These are phyloP conservation scores for Anser brachyrhynchus DNA, from an alignment of 2,113 vertebrate genomes.

Conservation along the genomic window DNA sequence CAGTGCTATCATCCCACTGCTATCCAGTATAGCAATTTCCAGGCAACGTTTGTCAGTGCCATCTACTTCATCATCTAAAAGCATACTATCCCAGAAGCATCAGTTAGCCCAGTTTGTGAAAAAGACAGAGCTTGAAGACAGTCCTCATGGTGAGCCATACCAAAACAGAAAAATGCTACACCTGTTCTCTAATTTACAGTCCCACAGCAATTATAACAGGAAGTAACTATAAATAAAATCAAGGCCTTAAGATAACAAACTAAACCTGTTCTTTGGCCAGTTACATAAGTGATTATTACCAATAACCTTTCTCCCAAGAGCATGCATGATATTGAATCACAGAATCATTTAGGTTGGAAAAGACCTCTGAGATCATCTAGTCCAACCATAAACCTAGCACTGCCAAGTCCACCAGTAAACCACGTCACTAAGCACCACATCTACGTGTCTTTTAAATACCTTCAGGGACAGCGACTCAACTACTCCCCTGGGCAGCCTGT, in stretches of 20 bases:
- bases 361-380: no score
- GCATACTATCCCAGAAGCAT: neutral
- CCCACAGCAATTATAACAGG: neutral
- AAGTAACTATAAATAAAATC: neutral
- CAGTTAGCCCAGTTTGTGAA: neutral
- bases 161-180: neutral
- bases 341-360: no score
- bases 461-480: no score
- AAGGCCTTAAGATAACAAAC: neutral
- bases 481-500: no score
- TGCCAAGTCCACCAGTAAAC: no score
- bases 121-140: neutral
- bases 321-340: neutral
- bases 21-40: neutral
- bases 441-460: no score
- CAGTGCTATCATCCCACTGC: neutral
- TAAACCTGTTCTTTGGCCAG: neutral
- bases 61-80: neutral
- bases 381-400: no score
- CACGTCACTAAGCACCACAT: no score
- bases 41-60: neutral
- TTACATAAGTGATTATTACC: neutral
- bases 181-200: neutral
- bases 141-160: neutral
- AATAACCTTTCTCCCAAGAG: neutral